Percentiles rank a stretch among this genome's conserved stretches.
phyloP scores from a whole-genome alignment of 2,888 invertebrate species.

The Mechanitis mazaeus region DNA sequence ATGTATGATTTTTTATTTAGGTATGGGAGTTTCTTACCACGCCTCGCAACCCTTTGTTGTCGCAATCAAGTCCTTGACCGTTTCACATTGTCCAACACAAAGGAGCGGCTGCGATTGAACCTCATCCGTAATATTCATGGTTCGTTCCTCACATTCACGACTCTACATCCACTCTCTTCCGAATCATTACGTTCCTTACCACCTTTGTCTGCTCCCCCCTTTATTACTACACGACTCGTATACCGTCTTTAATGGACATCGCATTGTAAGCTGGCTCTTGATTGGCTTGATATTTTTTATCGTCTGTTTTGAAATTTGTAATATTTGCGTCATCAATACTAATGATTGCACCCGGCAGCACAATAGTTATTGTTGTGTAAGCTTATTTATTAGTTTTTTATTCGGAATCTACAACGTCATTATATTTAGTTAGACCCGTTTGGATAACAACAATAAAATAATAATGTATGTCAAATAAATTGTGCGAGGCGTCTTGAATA shows the following conservation, averaged over 20 bases:
- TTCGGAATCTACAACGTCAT: constrained; percentile 66
- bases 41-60: constrained; percentile 59
- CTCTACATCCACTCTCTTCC: constrained; percentile 68
- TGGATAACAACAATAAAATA: constrained; percentile 58
- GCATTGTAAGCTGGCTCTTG: constrained; percentile 50
- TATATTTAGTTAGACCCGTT: constrained; percentile 69
- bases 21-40: constrained; percentile 29
- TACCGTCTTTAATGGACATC: constrained; percentile 49
- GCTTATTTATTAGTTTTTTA: constrained; percentile 49
- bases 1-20: constrained; percentile 21
- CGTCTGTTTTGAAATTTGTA: constrained; percentile 56
- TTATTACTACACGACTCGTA: constrained; percentile 63
- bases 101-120: constrained; percentile 67
- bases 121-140: constrained; percentile 71
- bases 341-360: constrained; percentile 71
- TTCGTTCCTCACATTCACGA: constrained; percentile 67
- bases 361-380: constrained; percentile 70
- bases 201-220: constrained; percentile 62
- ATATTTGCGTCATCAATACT: constrained; percentile 74
- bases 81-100: constrained; percentile 60
- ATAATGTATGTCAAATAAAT: constrained; percentile 45
- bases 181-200: constrained; percentile 71
- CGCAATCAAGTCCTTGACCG: constrained; percentile 71
- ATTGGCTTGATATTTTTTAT: constrained; percentile 68
- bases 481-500: constrained; percentile 28